Percentiles rank a stretch among this genome's conserved stretches.
Conservation (phyloP, 2,113 vertebrate species). For the Coracopsis vasa region DNA sequence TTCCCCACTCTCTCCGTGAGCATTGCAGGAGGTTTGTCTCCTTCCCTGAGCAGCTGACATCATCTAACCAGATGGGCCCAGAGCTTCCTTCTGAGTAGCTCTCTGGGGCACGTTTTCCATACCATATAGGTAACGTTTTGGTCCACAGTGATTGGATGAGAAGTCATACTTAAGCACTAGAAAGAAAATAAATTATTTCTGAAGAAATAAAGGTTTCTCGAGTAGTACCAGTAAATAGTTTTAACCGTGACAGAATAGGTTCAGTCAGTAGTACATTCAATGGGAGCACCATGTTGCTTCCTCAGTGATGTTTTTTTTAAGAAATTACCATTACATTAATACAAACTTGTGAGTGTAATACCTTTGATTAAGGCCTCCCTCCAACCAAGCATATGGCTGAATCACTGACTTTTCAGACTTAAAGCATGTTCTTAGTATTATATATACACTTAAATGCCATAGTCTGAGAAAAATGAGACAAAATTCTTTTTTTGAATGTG, state of each 20-base stretch:
- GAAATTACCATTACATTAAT: not conserved
- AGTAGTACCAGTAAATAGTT: not conserved
- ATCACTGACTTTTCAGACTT: not conserved
- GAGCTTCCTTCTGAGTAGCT: slow-evolving; percentile 68
- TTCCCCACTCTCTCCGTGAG: slow-evolving; percentile 82
- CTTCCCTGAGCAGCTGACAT: slow-evolving; percentile 89
- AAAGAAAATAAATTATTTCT: not conserved
- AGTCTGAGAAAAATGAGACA: not conserved
- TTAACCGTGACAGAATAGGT: not conserved
- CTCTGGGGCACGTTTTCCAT: slow-evolving; percentile 72
- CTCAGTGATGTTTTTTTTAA: not conserved
- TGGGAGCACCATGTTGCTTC: not conserved
- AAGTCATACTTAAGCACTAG: not conserved
- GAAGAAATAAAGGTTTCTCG: not conserved
- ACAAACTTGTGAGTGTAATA: not conserved
- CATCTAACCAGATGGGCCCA: slow-evolving; percentile 88
- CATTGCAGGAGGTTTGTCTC: slow-evolving; percentile 85
- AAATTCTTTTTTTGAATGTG: not conserved
- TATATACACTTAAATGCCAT: not conserved
- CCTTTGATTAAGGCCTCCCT: not conserved
- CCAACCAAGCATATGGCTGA: not conserved
- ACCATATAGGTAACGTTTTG: not conserved
- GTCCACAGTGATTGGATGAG: not conserved
- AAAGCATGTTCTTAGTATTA: not conserved
- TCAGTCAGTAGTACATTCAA: not conserved